Base-by-base conservation (phyloP, 2,797 vertebrate genomes). In the Distichodus sexfasciatus region DNA sequence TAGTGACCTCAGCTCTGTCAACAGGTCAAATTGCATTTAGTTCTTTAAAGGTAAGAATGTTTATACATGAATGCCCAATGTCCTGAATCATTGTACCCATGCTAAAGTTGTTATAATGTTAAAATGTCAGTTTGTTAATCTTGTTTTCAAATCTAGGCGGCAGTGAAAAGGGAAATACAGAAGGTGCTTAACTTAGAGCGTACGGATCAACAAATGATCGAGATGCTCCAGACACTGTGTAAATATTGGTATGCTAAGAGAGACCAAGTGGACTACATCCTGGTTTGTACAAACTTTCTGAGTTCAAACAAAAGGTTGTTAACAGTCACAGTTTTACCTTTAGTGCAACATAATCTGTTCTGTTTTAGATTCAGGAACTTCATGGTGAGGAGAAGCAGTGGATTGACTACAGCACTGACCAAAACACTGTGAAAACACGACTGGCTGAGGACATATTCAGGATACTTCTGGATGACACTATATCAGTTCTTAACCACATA, bases 251-350 rank as follows among this genome's bases (percentile, higher is more conserved):
- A 76, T 33, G 70, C 66, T 29, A 79, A 78, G 63, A 71, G 83
- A 35, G 83, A 84, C 79, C 65, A 51, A 64, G 83, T 84, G 57
- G 83, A 84, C 72, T 79, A 75, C 61, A 79, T 84, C 24, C 76
- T 84, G 82, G 82, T 84, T 76, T 64, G 80, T 76, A 57, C 12
- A 71, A n/a, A n/a, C n/a, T n/a, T n/a, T n/a, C n/a, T n/a, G n/a
- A n/a, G n/a, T n/a, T n/a, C n/a, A n/a, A n/a, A n/a, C n/a, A n/a
- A n/a, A n/a, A n/a, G n/a, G n/a, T n/a, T n/a, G n/a, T n/a, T n/a
- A n/a, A n/a, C n/a, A n/a, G n/a, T n/a, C n/a, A n/a, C n/a, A n/a
- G n/a, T n/a, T n/a, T n/a, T n/a, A n/a, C n/a, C n/a, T n/a, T n/a
- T n/a, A n/a, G n/a, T n/a, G n/a, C n/a, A n/a, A n/a, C n/a, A n/a